Conservation (phyloP, 2,888 invertebrate species). For the Anoplius nigerrimus region DNA sequence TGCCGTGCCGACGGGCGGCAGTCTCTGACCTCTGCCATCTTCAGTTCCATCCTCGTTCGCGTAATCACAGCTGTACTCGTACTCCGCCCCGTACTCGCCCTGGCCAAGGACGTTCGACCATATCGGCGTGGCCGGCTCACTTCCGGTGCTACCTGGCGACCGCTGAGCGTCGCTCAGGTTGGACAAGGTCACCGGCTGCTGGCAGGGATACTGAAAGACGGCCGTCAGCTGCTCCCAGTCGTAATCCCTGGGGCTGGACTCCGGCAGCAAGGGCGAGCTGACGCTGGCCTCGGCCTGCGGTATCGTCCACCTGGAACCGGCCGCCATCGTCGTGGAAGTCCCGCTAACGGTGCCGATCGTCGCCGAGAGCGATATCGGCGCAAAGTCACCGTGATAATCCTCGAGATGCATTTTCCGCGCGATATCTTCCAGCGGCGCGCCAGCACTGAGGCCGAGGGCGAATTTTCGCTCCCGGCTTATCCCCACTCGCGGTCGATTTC, state of each 20-base stretch:
- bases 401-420: slow-evolving; percentile 62
- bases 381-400: slow-evolving; percentile 49
- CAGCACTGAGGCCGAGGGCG: too few relatives aligned
- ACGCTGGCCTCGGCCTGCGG: slow-evolving; percentile 43
- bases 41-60: slow-evolving; percentile 23
- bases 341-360: slow-evolving; percentile 20
- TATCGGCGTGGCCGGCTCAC: slow-evolving; percentile 62
- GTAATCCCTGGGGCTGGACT: slow-evolving; percentile 43
- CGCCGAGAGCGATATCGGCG: slow-evolving; percentile 25
- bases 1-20: slow-evolving; percentile 66
- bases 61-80: slow-evolving; percentile 6
- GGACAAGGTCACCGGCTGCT: slow-evolving; percentile 25
- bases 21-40: slow-evolving; percentile 37
- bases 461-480: too few relatives aligned
- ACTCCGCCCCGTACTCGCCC: background rate
- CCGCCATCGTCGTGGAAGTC: slow-evolving; percentile 24
- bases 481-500: too few relatives aligned
- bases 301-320: slow-evolving; percentile 51
- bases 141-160: slow-evolving; percentile 63
- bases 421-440: too few relatives aligned
- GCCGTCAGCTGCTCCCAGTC: slow-evolving; percentile 65
- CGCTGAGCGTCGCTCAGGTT: slow-evolving; percentile 20
- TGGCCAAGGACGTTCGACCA: slow-evolving; percentile 41
- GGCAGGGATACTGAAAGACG: slow-evolving; percentile 61
- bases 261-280: slow-evolving; percentile 39